These are phyloP conservation scores for Drosophila kokeensis DNA, from an alignment of 2,888 invertebrate species.

Conservation along the genomic window DNA sequence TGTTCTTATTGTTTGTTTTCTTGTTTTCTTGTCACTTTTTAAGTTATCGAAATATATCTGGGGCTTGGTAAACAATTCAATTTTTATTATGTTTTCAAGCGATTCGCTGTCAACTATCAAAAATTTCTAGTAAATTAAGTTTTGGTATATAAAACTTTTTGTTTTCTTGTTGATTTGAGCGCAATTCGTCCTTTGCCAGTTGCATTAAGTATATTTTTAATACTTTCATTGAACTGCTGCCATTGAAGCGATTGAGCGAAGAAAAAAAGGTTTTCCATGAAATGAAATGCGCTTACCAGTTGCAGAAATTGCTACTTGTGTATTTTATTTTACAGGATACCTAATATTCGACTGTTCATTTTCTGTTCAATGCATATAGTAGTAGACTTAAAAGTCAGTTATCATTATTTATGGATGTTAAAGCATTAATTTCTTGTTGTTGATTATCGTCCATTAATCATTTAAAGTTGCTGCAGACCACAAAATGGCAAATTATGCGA, in stretches of 20 bases:
- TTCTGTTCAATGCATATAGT: neutral
- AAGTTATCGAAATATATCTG: neutral
- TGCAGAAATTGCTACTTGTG: neutral
- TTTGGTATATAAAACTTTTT: neutral
- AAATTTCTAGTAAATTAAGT: neutral
- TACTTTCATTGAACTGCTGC: neutral
- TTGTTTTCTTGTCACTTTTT: neutral
- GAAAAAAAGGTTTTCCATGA: neutral
- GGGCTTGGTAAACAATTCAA: neutral
- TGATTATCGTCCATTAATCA: constrained; percentile 60
- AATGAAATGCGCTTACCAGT: neutral
- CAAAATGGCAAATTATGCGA: constrained; percentile 58
- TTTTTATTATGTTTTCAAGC: neutral
- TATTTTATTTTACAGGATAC: neutral
- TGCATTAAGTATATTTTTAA: neutral
- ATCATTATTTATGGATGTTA: constrained; percentile 32
- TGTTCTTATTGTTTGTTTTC: neutral
- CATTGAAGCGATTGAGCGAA: neutral
- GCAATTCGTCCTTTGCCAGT: neutral
- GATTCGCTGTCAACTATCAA: neutral
- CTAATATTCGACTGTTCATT: neutral
- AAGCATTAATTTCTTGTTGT: constrained; percentile 35
- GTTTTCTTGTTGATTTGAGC: neutral
- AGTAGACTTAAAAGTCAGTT: constrained; percentile 11
- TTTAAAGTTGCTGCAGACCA: constrained; percentile 45